phyloP scores from a whole-genome alignment of 2,888 invertebrate species.

The Volucella inanis region DNA sequence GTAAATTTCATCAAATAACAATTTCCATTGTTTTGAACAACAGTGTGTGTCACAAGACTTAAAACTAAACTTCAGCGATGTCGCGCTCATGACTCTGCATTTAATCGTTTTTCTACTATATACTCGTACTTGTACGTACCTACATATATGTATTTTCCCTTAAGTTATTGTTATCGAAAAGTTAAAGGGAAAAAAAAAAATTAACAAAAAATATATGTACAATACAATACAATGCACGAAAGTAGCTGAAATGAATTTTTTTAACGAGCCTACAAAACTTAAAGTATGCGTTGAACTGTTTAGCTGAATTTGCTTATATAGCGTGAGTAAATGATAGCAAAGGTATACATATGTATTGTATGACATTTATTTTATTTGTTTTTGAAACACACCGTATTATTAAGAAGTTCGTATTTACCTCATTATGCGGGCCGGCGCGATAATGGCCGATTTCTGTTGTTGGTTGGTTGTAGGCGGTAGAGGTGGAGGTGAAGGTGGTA shows the following conservation, averaged over 20 bases:
- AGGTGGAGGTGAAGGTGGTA: slow-evolving; percentile 8
- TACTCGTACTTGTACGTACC: neutral
- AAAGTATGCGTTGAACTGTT: slow-evolving; percentile 33
- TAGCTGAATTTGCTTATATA: slow-evolving; percentile 48
- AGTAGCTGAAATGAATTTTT: slow-evolving; percentile 2
- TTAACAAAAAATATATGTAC: neutral
- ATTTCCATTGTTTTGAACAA: slow-evolving; percentile 64
- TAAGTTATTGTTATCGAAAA: slow-evolving; percentile 62
- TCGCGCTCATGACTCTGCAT: slow-evolving; percentile 66
- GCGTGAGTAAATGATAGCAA: slow-evolving; percentile 17
- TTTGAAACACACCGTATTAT: slow-evolving; percentile 23
- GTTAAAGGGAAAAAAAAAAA: slow-evolving; percentile 54
- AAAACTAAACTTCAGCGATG: slow-evolving; percentile 47
- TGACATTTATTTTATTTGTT: slow-evolving; percentile 27
- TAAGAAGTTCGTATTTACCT: slow-evolving; percentile 41
- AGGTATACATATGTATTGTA: slow-evolving; percentile 17
- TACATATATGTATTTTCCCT: slow-evolving; percentile 41
- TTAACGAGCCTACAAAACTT: slow-evolving; percentile 35
- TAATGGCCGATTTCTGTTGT: slow-evolving; percentile 21
- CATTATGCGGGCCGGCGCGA: slow-evolving; percentile 58
- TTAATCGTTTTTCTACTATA: slow-evolving; percentile 51
- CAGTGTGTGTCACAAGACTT: slow-evolving; percentile 60
- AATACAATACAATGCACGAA: slow-evolving; percentile 37
- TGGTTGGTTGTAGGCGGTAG: neutral
- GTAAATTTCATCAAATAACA: slow-evolving; percentile 62